Percentiles rank a stretch among this genome's conserved stretches.
Evolutionary conservation across 2,888 invertebrate genomes (phyloP).

Genomic region (Cantharis nigra): DNA sequence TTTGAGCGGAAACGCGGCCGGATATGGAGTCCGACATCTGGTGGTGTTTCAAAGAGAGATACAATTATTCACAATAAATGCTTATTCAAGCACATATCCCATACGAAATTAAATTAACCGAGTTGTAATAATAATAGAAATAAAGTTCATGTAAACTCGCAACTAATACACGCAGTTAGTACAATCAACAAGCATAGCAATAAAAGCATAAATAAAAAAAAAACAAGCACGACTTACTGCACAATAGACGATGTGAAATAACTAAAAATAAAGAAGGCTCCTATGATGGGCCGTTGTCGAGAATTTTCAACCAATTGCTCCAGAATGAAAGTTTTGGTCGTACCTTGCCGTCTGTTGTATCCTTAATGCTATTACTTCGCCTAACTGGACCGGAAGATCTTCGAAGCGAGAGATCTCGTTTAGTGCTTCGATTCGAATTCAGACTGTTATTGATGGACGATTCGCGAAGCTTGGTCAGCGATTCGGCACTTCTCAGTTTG

Average conservation of each 20-base stretch:
- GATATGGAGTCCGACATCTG: conserved; percentile 29
- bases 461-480: conserved; percentile 54
- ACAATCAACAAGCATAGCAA: conserved; percentile 35
- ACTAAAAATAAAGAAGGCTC: conserved; percentile 48
- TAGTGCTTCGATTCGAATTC: conserved; percentile 34
- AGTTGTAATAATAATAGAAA: background rate
- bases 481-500: conserved; percentile 58
- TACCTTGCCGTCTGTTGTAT: conserved; percentile 67
- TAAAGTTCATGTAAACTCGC: background rate
- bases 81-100: conserved; percentile 32
- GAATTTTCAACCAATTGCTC: conserved; percentile 68
- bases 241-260: conserved; percentile 47
- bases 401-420: conserved; percentile 41
- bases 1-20: conserved; percentile 18
- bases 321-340: conserved; percentile 73
- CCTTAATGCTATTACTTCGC: conserved; percentile 50
- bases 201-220: conserved; percentile 48
- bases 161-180: background rate
- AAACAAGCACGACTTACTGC: conserved; percentile 56
- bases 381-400: conserved; percentile 43
- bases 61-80: conserved; percentile 25
- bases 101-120: conserved; percentile 11
- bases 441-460: conserved; percentile 41
- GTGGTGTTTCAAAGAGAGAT: conserved; percentile 14
- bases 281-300: conserved; percentile 60